These are phyloP conservation scores for Strigamia transsilvanica DNA, from an alignment of 2,888 invertebrate species.

Conservation along the genomic window DNA sequence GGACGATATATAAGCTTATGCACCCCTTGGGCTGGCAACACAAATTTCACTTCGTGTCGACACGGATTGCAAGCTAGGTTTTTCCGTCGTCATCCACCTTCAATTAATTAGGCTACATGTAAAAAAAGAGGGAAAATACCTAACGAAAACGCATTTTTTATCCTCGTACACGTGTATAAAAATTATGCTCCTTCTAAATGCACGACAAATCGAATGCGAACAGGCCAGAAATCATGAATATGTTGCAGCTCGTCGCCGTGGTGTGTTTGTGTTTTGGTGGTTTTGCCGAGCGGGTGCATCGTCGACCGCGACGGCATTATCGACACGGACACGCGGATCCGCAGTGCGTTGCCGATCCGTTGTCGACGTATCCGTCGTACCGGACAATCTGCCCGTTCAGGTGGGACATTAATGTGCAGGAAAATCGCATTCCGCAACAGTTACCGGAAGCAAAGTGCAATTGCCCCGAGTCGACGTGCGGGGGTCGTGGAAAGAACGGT, in stretches of 20 bases:
- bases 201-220: not conserved
- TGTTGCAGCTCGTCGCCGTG: not conserved
- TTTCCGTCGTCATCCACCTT: constrained; percentile 17
- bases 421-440: not conserved
- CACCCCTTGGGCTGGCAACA: constrained; percentile 1
- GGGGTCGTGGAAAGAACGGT: not conserved
- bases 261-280: not conserved
- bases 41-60: not conserved
- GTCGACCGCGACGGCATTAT: not conserved
- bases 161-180: constrained; percentile 16
- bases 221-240: not conserved
- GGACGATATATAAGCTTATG: too few species aligned
- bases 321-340: not conserved
- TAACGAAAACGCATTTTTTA: not conserved
- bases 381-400: not conserved
- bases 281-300: not conserved
- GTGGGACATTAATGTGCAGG: not conserved
- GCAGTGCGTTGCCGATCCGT: not conserved
- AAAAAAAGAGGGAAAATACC: constrained; percentile 20
- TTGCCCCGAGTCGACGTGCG: not conserved
- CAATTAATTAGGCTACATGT: not conserved
- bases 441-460: constrained; percentile 5
- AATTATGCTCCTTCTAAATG: not conserved
- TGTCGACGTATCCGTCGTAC: not conserved
- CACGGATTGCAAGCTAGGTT: not conserved